These are phyloP conservation scores for Gila orcuttii DNA, from an alignment of 2,113 vertebrate species.

Conservation along the genomic window DNA sequence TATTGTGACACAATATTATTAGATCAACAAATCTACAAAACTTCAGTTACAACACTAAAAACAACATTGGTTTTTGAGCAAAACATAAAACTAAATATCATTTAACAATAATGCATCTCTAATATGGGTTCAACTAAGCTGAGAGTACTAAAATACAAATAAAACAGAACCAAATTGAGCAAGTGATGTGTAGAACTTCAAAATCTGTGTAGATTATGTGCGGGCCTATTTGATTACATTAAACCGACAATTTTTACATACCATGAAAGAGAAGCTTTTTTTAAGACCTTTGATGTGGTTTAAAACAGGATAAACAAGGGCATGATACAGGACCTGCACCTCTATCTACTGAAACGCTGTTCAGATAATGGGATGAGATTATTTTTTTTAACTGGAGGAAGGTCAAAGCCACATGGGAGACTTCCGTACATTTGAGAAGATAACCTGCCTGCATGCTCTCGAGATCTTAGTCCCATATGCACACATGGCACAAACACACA, in stretches of 20 bases:
- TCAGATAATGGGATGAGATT: constrained; percentile 67
- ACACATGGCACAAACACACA: constrained; percentile 19
- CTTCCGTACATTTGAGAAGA: constrained; percentile 80
- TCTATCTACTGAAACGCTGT: constrained; percentile 46
- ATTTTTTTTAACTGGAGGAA: constrained; percentile 64
- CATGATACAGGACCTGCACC: neutral
- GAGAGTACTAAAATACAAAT: neutral
- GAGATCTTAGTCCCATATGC: constrained; percentile 52
- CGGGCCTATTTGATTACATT: neutral
- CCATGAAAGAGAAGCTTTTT: neutral
- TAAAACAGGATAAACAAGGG: neutral
- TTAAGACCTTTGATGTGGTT: constrained; percentile 15
- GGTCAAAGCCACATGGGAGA: constrained; percentile 71
- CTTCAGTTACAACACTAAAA: too few species aligned
- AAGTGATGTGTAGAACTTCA: neutral
- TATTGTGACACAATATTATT: too few species aligned
- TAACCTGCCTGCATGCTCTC: constrained; percentile 72
- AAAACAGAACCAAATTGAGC: neutral
- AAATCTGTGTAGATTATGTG: neutral
- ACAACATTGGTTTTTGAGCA: too few species aligned
- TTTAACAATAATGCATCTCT: too few species aligned
- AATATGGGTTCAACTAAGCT: neutral
- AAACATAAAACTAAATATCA: too few species aligned
- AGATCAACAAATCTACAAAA: too few species aligned
- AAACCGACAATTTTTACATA: neutral